These are phyloP conservation scores for Oophaga pumilio DNA, from an alignment of 2,113 vertebrate genomes.

Conservation along the genomic window DNA sequence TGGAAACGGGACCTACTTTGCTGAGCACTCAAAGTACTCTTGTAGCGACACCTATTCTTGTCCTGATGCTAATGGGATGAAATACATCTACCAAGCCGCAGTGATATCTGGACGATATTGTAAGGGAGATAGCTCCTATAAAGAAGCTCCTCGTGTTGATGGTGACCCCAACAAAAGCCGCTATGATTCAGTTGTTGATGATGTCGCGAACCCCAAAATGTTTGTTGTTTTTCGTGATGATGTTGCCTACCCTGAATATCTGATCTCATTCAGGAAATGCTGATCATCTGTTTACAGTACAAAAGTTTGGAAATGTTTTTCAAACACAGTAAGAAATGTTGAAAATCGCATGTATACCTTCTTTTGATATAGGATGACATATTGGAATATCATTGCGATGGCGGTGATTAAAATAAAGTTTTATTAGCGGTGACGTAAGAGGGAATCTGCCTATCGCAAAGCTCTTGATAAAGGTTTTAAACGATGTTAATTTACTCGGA, in stretches of 20 bases:
- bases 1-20: constrained; percentile 82
- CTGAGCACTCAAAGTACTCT: constrained; percentile 72
- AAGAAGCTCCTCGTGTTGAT: constrained; percentile 68
- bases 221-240: constrained; percentile 80
- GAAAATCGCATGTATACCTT: no score
- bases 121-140: constrained; percentile 42
- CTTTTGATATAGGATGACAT: not conserved
- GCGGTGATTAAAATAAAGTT: no score
- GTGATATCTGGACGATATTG: constrained; percentile 81
- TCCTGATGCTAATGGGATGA: constrained; percentile 59
- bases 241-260: constrained; percentile 82
- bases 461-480: no score
- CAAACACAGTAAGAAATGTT: not conserved
- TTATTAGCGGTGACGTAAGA: no score
- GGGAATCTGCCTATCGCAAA: no score
- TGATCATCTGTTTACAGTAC: not conserved
- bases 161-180: constrained; percentile 63
- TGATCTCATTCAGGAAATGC: constrained; percentile 74
- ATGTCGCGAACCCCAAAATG: constrained; percentile 48
- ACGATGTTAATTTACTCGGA: no score
- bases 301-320: not conserved
- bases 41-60: constrained; percentile 62
- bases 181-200: constrained; percentile 77
- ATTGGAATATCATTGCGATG: no score
- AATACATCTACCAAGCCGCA: constrained; percentile 76